Conservation (phyloP, 2,888 invertebrate species). For the Tiliacea citrago region DNA sequence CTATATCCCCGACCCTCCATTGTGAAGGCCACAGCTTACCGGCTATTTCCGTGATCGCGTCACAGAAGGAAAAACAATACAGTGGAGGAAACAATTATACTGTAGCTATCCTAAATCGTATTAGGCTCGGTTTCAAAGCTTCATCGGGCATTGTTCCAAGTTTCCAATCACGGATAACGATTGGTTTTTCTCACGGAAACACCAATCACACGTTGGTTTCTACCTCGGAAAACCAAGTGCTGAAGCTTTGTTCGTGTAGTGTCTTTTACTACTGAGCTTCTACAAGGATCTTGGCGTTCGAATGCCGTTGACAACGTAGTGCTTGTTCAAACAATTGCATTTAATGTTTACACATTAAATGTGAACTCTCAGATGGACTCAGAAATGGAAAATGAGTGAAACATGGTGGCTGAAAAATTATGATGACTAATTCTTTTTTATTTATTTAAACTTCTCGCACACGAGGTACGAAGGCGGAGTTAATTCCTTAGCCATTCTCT, state of each 20-base stretch:
- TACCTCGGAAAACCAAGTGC: not conserved
- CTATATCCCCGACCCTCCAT: not conserved
- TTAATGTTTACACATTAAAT: too few species aligned
- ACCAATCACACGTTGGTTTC: constrained; percentile 27
- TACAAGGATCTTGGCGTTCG: too few species aligned
- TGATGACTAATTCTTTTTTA: too few species aligned
- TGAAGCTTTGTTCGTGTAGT: not conserved
- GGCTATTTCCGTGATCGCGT: not conserved
- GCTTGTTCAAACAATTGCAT: too few species aligned
- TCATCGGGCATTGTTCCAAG: constrained; percentile 21
- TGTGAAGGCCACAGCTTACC: not conserved
- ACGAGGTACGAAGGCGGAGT: too few species aligned
- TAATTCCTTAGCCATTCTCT: too few species aligned
- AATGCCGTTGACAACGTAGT: too few species aligned
- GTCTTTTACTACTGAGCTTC: not conserved
- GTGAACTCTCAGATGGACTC: too few species aligned
- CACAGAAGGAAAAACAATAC: not conserved
- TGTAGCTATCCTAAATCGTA: constrained; percentile 9
- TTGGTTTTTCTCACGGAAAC: constrained; percentile 39
- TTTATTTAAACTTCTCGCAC: too few species aligned
- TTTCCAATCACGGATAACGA: constrained; percentile 36
- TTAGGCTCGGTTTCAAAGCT: constrained; percentile 28
- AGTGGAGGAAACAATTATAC: not conserved
- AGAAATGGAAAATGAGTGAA: too few species aligned
- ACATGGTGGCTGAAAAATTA: too few species aligned